These are phyloP conservation scores for Cinclus cinclus DNA, from an alignment of 2,113 vertebrate species.

Conservation along the genomic window DNA sequence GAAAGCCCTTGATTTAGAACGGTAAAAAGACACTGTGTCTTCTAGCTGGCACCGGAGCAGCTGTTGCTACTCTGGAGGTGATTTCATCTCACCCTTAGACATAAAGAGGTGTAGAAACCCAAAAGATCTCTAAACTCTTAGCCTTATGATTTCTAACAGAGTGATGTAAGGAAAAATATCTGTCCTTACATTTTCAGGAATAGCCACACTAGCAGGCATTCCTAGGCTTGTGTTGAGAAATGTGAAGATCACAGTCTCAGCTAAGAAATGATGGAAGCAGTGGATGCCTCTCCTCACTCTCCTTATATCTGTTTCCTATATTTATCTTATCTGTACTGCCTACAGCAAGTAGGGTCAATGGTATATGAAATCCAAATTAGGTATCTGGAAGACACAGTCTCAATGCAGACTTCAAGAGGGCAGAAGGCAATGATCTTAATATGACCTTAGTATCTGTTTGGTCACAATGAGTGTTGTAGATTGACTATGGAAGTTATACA, in stretches of 20 bases:
- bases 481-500: not conserved
- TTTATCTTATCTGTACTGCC: not conserved
- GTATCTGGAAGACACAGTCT: not conserved
- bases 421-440: not conserved
- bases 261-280: not conserved
- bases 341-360: not conserved
- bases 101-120: not conserved
- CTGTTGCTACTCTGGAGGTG: not conserved
- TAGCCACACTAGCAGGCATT: not conserved
- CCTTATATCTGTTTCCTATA: not conserved
- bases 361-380: not conserved
- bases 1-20: not conserved
- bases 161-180: not conserved
- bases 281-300: accelerated
- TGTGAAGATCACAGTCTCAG: not conserved
- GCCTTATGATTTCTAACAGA: not conserved
- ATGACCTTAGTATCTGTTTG: not conserved
- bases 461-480: not conserved
- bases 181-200: not conserved
- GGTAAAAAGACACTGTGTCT: not conserved
- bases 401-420: not conserved
- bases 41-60: not conserved
- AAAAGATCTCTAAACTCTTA: not conserved
- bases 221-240: not conserved
- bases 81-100: not conserved